Percentiles rank a stretch among this genome's conserved stretches.
Conservation (phyloP, 2,888 invertebrate genomes). For the Agonopterix alstromeriana region DNA sequence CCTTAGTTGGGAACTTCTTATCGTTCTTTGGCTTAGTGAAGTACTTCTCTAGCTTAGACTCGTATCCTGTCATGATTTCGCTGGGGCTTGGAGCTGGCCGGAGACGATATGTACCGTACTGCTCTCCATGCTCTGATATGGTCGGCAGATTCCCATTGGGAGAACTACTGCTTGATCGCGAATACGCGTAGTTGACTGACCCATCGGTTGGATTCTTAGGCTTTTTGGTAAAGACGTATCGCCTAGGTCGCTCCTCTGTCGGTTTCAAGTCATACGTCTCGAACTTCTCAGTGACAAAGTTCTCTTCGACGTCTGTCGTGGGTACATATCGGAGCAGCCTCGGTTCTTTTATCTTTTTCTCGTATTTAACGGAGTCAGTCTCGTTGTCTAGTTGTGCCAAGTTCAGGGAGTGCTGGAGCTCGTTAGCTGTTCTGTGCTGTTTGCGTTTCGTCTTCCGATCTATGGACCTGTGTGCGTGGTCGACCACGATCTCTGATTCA, state of each 20-base stretch:
- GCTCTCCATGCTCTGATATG: slow-evolving; percentile 62
- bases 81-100: slow-evolving; percentile 32
- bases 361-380: slow-evolving; percentile 63
- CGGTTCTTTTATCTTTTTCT: slow-evolving; percentile 64
- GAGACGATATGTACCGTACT: slow-evolving; percentile 55
- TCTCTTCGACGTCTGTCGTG: slow-evolving; percentile 57
- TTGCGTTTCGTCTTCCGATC: slow-evolving; percentile 56
- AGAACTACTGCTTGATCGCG: slow-evolving; percentile 64
- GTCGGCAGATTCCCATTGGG: slow-evolving; percentile 64
- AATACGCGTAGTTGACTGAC: slow-evolving; percentile 62
- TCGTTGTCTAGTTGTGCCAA: slow-evolving; percentile 60
- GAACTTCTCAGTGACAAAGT: slow-evolving; percentile 57
- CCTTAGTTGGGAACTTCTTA: slow-evolving; percentile 53
- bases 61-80: slow-evolving; percentile 41
- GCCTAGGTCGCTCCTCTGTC: slow-evolving; percentile 41
- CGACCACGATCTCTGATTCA: slow-evolving; percentile 62
- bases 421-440: slow-evolving; percentile 48
- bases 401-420: slow-evolving; percentile 51
- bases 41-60: slow-evolving; percentile 62
- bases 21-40: slow-evolving; percentile 56
- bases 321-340: slow-evolving; percentile 59
- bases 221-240: slow-evolving; percentile 60
- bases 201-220: slow-evolving; percentile 63
- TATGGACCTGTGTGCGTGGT: slow-evolving; percentile 52
- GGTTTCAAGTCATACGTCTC: slow-evolving; percentile 63